Evolutionary conservation across 2,113 vertebrate genomes (phyloP).

Genomic region (Amphiprion ocellaris): DNA sequence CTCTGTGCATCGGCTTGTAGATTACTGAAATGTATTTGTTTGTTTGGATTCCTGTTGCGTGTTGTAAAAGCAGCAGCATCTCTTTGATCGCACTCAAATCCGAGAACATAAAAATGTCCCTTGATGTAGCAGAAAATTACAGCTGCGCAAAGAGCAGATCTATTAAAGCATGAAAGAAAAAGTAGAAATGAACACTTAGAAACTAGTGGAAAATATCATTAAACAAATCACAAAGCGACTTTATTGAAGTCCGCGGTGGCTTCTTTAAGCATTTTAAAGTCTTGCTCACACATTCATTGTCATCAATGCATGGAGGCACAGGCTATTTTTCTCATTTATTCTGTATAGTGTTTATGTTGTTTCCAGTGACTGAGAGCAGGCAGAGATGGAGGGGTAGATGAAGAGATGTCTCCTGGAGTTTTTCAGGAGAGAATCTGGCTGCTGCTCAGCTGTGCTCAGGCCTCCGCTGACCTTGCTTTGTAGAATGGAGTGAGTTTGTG

Average conservation of each 20-base stretch:
- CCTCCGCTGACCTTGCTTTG: background rate
- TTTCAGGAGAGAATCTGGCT: background rate
- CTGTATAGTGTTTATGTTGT: background rate
- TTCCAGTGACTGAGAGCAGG: constrained; percentile 7
- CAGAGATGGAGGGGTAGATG: background rate
- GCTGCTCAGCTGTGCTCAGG: background rate
- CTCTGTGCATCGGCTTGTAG: background rate
- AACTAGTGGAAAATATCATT: background rate
- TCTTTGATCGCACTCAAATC: background rate
- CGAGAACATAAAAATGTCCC: constrained; percentile 1
- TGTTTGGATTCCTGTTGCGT: constrained; percentile 7
- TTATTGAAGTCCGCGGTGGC: background rate
- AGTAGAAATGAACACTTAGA: background rate
- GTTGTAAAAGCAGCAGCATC: background rate
- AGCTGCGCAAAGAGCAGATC: background rate
- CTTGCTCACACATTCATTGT: background rate
- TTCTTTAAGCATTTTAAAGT: background rate
- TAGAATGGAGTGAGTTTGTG: background rate
- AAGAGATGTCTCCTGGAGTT: background rate
- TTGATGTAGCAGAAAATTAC: constrained; percentile 31
- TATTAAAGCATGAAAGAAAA: background rate
- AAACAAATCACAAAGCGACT: too few relatives aligned
- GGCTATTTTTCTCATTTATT: background rate
- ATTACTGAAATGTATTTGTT: background rate
- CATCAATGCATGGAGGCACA: background rate